These are phyloP conservation scores for Drosophila auraria DNA, from an alignment of 1,140 invertebrate genomes.

Conservation along the genomic window DNA sequence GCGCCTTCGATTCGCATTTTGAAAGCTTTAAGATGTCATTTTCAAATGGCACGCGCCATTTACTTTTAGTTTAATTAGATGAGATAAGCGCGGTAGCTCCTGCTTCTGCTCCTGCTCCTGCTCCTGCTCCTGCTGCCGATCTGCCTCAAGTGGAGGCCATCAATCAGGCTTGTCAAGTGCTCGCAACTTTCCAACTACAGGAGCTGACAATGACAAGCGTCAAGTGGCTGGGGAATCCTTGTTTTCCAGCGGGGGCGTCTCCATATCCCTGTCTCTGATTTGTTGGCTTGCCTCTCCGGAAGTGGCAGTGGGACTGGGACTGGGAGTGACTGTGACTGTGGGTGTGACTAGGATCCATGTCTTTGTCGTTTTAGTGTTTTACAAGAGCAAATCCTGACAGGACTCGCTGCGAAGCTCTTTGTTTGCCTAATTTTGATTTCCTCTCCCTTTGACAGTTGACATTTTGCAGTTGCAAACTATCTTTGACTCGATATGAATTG, in stretches of 20 bases:
- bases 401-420: conserved; percentile 50
- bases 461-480: conserved; percentile 71
- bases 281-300: conserved; percentile 2
- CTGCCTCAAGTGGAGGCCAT: conserved; percentile 44
- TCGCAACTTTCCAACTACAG: conserved; percentile 73
- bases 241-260: conserved; percentile 26
- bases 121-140: conserved; percentile 15
- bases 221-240: conserved; percentile 61
- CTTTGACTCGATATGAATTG: conserved; percentile 58
- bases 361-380: conserved; percentile 70
- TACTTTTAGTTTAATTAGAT: conserved; percentile 77
- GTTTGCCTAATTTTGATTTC: conserved; percentile 76
- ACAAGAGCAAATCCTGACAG: conserved; percentile 74
- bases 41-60: conserved; percentile 48
- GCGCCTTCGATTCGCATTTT: conserved; percentile 28
- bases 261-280: conserved; percentile 17
- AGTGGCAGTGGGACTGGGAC: conserved; percentile 8
- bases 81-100: conserved; percentile 44
- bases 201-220: conserved; percentile 77
- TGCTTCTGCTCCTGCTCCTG: not conserved
- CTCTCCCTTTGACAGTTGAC: conserved; percentile 70
- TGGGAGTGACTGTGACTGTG: conserved; percentile 9
- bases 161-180: conserved; percentile 77
- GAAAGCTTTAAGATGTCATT: conserved; percentile 47
- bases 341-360: not conserved